phyloP scores from a whole-genome alignment of 2,797 vertebrate species.

The Anomalospiza imberbis region DNA sequence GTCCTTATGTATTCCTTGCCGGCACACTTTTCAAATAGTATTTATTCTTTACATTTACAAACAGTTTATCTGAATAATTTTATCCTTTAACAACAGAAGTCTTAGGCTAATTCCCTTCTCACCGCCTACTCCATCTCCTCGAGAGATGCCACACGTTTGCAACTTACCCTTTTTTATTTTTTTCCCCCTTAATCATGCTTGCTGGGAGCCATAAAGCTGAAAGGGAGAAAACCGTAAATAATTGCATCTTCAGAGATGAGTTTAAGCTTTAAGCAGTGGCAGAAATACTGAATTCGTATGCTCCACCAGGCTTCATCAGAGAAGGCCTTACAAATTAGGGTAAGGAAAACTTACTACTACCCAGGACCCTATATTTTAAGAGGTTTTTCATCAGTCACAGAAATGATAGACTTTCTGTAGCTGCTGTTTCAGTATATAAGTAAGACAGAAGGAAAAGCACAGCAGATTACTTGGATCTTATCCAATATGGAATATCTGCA shows the following conservation, averaged over 20 bases:
- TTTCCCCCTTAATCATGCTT: constrained; percentile 13
- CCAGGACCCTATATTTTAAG: not conserved
- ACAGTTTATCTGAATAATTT: constrained; percentile 30
- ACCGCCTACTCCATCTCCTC: constrained; percentile 18
- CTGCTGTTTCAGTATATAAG: not conserved
- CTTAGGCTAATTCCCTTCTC: constrained; percentile 48
- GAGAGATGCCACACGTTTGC: not conserved
- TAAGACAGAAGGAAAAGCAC: constrained; percentile 42
- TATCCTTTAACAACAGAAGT: constrained; percentile 24
- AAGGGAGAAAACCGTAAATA: constrained; percentile 36
- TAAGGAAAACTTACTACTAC: not conserved
- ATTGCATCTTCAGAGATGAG: constrained; percentile 46
- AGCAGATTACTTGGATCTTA: constrained; percentile 42
- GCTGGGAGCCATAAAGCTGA: constrained; percentile 30
- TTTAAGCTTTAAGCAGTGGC: constrained; percentile 19
- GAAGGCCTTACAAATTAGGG: constrained; percentile 15
- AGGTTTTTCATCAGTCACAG: constrained; percentile 4
- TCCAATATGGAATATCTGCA: constrained; percentile 51
- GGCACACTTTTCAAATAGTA: not conserved
- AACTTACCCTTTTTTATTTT: not conserved
- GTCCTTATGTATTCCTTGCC: not conserved
- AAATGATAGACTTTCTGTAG: constrained; percentile 2
- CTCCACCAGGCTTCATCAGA: not conserved
- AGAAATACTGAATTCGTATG: not conserved
- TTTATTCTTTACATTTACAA: constrained; percentile 24